These are phyloP conservation scores for Peromyscus leucopus DNA, from an alignment of 2,113 vertebrate species.

Conservation along the genomic window DNA sequence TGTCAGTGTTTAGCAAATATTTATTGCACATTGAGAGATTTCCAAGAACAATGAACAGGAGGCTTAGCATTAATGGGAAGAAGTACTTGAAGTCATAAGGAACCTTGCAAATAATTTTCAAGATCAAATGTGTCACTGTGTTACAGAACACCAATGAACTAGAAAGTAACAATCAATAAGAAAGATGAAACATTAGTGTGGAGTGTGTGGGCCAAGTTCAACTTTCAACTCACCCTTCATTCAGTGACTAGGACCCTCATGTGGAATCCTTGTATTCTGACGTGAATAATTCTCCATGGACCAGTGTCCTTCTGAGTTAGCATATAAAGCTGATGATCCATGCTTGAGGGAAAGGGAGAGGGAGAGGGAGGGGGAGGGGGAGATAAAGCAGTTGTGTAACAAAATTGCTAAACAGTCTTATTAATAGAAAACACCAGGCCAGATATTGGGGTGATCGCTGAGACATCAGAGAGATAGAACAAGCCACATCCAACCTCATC, in stretches of 20 bases:
- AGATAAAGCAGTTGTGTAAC: not conserved
- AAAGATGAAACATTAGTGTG: not conserved
- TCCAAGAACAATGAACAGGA: slow-evolving; percentile 16
- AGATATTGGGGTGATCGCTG: too few relatives aligned
- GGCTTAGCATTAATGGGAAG: slow-evolving; percentile 15
- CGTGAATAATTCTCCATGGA: slow-evolving; percentile 61
- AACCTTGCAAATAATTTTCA: slow-evolving; percentile 39
- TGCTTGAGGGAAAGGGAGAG: not conserved
- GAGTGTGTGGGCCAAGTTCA: slow-evolving; percentile 49
- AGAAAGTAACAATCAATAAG: slow-evolving; percentile 36
- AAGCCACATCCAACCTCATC: too few relatives aligned
- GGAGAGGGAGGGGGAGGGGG: too few relatives aligned
- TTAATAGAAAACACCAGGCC: too few relatives aligned
- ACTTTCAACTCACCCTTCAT: not conserved
- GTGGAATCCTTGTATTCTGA: slow-evolving; percentile 72
- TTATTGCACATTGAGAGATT: slow-evolving; percentile 29
- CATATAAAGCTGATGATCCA: slow-evolving; percentile 36
- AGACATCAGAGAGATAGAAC: too few relatives aligned
- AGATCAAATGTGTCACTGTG: slow-evolving; percentile 45
- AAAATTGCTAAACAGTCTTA: too few relatives aligned
- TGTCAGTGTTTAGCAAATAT: slow-evolving; percentile 68
- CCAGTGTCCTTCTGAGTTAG: slow-evolving; percentile 41
- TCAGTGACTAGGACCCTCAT: slow-evolving; percentile 14
- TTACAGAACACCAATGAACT: slow-evolving; percentile 4
- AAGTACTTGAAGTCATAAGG: not conserved